A percentile compares a stretch with the other conserved stretches of the same genome.
phyloP scores from a whole-genome alignment of 2,113 vertebrate genomes.

The Zingel zingel region DNA sequence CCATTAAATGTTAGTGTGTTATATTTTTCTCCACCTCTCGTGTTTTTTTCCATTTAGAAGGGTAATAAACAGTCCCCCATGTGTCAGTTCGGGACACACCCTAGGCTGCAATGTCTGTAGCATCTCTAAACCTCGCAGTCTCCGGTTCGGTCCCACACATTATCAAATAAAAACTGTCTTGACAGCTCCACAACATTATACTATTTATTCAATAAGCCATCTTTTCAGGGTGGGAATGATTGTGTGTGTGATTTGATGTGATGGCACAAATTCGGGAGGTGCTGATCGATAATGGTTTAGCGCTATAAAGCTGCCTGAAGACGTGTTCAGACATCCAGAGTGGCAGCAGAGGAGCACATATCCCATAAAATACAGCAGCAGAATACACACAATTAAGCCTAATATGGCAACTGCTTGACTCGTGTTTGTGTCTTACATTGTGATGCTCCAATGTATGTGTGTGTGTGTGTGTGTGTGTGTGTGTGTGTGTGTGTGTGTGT shows the following conservation, averaged over 20 bases:
- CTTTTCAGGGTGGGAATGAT: conserved; percentile 37
- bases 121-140: conserved; percentile 77
- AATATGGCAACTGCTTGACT: conserved; percentile 1
- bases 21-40: background rate
- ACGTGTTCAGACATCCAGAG: conserved; percentile 65
- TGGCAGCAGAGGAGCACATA: conserved; percentile 41
- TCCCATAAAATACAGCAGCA: conserved; percentile 30
- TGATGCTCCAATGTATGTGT: conserved; percentile 37
- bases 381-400: conserved; percentile 5
- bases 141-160: conserved; percentile 55
- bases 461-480: conserved; percentile 9
- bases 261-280: conserved; percentile 67
- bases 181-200: conserved; percentile 48
- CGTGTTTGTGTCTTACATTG: conserved; percentile 36
- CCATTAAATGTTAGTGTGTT: background rate
- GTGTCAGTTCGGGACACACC: conserved; percentile 87
- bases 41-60: background rate
- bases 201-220: conserved; percentile 53
- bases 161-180: conserved; percentile 45
- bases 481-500: conserved; percentile 22
- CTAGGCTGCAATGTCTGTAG: conserved; percentile 82
- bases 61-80: conserved; percentile 77
- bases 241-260: conserved; percentile 47
- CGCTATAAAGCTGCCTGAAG: conserved; percentile 56
- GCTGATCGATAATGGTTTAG: conserved; percentile 72